Percentiles rank a stretch among this genome's conserved stretches.
Conservation (phyloP, 2,113 vertebrate species). For the Microtus oregoni region DNA sequence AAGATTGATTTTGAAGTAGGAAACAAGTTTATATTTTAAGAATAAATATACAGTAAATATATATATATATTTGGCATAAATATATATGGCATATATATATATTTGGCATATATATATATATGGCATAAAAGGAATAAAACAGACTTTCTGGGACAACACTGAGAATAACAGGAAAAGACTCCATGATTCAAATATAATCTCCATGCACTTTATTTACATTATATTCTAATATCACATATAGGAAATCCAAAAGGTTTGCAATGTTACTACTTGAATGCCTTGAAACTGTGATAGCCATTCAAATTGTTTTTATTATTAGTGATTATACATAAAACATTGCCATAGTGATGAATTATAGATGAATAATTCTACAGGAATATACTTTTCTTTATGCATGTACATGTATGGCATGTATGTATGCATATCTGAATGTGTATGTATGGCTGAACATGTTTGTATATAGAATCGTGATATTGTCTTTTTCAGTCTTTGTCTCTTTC, state of each 20-base stretch:
- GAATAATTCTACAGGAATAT: slow-evolving; percentile 1
- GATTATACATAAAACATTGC: neutral
- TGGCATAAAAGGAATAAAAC: neutral
- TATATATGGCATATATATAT: too few species aligned
- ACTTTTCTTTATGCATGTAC: too few species aligned
- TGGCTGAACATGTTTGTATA: neutral
- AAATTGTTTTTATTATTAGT: slow-evolving; percentile 52
- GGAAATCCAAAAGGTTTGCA: neutral
- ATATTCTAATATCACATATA: slow-evolving; percentile 20
- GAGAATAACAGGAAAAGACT: neutral
- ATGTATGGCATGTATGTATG: neutral
- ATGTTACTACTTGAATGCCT: neutral
- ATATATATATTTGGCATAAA: too few species aligned
- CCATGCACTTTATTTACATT: neutral
- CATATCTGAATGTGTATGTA: neutral
- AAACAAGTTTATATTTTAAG: neutral
- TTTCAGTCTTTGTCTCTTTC: neutral
- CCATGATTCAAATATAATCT: neutral
- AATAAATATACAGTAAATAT: neutral
- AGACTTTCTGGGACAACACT: neutral
- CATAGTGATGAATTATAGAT: neutral
- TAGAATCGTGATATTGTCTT: neutral
- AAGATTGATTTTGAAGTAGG: neutral
- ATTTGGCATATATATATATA: too few species aligned
- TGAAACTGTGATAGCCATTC: slow-evolving; percentile 48